Evolutionary conservation across 1,140 invertebrate species (phyloP).

Genomic region (Papilio dardanus): DNA sequence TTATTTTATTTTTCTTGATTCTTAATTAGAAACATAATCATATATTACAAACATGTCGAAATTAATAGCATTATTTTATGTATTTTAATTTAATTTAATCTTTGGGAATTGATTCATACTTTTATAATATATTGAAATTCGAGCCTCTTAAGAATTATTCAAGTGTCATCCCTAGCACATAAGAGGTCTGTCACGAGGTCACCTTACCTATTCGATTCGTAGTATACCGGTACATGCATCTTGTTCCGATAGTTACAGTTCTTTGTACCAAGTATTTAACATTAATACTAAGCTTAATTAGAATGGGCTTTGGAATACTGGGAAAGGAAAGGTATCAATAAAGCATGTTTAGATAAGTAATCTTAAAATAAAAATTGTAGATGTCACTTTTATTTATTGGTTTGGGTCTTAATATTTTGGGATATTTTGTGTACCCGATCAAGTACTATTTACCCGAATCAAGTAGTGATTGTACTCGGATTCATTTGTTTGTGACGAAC

Average conservation of each 20-base stretch:
- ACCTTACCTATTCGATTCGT: neutral
- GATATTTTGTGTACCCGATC: neutral
- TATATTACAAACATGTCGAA: neutral
- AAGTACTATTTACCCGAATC: neutral
- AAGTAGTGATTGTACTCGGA: neutral
- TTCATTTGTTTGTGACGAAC: no score
- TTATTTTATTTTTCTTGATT: neutral
- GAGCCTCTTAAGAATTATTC: no score
- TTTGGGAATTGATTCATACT: neutral
- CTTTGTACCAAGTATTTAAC: neutral
- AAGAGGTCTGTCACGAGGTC: neutral
- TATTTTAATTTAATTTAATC: neutral
- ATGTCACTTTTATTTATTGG: neutral
- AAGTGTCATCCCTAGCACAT: neutral
- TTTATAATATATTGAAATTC: no score
- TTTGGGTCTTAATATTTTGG: slow-evolving; percentile 4
- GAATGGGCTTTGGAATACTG: neutral
- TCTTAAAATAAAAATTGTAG: neutral
- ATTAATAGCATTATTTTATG: neutral
- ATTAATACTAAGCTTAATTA: neutral
- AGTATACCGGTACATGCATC: neutral
- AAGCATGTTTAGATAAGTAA: neutral
- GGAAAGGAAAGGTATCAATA: neutral
- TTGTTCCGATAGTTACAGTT: neutral
- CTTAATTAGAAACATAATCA: neutral